Conservation (phyloP, 2,888 invertebrate genomes). For the Acleris emargana region DNA sequence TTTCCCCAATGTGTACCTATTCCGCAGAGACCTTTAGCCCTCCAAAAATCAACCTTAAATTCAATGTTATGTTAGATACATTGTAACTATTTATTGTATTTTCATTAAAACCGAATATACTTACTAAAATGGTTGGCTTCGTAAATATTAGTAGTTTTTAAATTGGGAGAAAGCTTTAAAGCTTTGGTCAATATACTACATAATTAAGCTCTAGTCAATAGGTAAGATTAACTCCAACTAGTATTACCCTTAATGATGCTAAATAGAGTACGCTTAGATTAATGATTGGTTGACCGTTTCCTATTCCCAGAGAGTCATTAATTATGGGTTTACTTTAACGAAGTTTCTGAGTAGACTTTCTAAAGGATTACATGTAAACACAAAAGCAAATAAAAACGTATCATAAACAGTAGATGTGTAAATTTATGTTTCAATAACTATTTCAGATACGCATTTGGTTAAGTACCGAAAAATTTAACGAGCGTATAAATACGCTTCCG, state of each 20-base stretch:
- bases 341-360: too few species aligned
- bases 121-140: too few species aligned
- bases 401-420: not conserved
- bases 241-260: constrained; percentile 2
- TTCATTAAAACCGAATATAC: too few species aligned
- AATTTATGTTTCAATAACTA: constrained; percentile 3
- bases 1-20: too few species aligned
- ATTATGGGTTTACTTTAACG: too few species aligned
- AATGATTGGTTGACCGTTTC: constrained; percentile 4
- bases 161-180: too few species aligned
- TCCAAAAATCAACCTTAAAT: too few species aligned
- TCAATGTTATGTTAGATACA: too few species aligned
- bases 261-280: constrained; percentile 1
- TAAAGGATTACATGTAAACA: too few species aligned
- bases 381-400: not conserved
- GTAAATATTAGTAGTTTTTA: too few species aligned
- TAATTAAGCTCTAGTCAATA: not conserved
- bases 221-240: not conserved
- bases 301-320: not conserved
- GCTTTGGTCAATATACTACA: not conserved
- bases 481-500: constrained; percentile 23
- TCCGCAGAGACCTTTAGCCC: too few species aligned
- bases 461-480: constrained; percentile 17
- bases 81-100: too few species aligned
- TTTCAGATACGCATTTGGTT: constrained; percentile 9